Evolutionary conservation across 2,888 invertebrate genomes (phyloP).

Genomic region (Neria commutata): DNA sequence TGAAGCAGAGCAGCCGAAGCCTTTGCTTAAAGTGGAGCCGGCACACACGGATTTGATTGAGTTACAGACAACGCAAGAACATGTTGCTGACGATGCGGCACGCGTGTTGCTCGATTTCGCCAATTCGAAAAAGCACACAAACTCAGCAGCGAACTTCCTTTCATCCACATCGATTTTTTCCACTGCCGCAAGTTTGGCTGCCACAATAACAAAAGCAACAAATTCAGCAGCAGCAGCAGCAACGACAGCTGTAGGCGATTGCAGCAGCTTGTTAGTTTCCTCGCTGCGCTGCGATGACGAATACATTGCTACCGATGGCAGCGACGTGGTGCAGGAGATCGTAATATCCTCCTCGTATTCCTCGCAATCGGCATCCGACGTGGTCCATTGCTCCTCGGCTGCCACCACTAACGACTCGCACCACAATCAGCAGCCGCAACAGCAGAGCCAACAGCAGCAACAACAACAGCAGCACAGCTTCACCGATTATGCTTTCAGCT

Average conservation of each 20-base stretch:
- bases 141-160: conserved; percentile 39
- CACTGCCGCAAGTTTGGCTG: conserved; percentile 19
- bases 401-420: background rate
- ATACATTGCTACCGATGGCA: conserved; percentile 43
- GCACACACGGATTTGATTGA: background rate
- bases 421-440: conserved; percentile 19
- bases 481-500: conserved; percentile 48
- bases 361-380: conserved; percentile 42
- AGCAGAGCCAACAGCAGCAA: conserved; percentile 23
- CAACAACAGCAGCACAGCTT: conserved; percentile 33
- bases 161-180: conserved; percentile 53
- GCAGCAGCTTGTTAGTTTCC: too few relatives aligned
- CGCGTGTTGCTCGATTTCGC: conserved; percentile 54
- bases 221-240: conserved; percentile 17
- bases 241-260: conserved; percentile 31
- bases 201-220: conserved; percentile 12
- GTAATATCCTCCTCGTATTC: conserved; percentile 50
- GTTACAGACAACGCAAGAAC: conserved; percentile 36
- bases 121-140: conserved; percentile 44
- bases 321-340: conserved; percentile 47
- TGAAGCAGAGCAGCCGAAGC: conserved; percentile 20
- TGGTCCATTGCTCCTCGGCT: too few relatives aligned
- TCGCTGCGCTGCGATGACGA: conserved; percentile 37
- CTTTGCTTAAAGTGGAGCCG: conserved; percentile 13
- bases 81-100: conserved; percentile 51